phyloP scores from a whole-genome alignment of 2,888 invertebrate species.

The Hylaea fasciaria region DNA sequence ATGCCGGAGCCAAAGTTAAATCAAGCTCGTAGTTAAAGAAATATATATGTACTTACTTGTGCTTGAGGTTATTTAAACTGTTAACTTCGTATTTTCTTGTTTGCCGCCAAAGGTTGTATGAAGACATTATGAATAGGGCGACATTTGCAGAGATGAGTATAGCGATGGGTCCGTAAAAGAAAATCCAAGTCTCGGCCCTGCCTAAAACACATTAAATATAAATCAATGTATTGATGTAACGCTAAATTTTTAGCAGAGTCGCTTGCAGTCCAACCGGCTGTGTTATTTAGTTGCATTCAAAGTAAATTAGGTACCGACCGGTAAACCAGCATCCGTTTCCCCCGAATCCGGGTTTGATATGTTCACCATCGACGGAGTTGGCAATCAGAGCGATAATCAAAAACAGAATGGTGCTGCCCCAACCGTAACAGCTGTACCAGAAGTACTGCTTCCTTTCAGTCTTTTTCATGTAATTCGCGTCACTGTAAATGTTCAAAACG shows the following conservation, averaged over 20 bases:
- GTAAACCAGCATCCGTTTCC: slow-evolving; percentile 86
- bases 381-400: slow-evolving; percentile 79
- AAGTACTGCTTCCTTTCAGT: slow-evolving; percentile 82
- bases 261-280: too few species aligned
- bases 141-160: slow-evolving; percentile 84
- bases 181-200: slow-evolving; percentile 84
- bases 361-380: slow-evolving; percentile 81
- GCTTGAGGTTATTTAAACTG: slow-evolving; percentile 82
- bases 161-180: slow-evolving; percentile 88
- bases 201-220: slow-evolving; percentile 63
- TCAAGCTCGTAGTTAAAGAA: too few species aligned
- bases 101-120: slow-evolving; percentile 83
- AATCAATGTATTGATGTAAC: background rate
- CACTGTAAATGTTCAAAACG: slow-evolving; percentile 51
- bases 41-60: slow-evolving; percentile 72
- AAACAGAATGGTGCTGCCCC: slow-evolving; percentile 84
- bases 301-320: slow-evolving; percentile 78
- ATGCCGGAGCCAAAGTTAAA: too few species aligned
- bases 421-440: slow-evolving; percentile 85
- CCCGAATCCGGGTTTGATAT: slow-evolving; percentile 86
- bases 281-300: too few species aligned
- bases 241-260: too few species aligned
- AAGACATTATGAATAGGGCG: slow-evolving; percentile 85
- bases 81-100: slow-evolving; percentile 80
- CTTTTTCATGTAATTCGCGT: slow-evolving; percentile 68